Base-by-base conservation (phyloP, 2,888 invertebrate species). In the Oxyscelio sp. region DNA sequence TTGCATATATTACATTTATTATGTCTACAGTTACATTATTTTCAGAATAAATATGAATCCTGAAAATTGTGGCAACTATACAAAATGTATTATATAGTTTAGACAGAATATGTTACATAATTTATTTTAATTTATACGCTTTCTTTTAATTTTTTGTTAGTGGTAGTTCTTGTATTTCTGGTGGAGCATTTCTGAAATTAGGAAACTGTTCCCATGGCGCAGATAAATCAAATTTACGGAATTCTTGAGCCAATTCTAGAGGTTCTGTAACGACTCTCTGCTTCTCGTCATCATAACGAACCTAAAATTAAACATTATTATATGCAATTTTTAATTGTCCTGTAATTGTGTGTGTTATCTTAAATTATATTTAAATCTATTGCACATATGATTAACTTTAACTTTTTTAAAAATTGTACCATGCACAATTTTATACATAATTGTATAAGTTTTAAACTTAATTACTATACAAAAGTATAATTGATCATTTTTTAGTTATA, bases 161-260 rank as follows among this genome's bases (percentile, higher is more conserved):
- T 56, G 92, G 89, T 24, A 94, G 94, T 5, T 95, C 94, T 92
- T 97, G 97, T 2, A 96, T 89, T 50, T 96, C 94, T 8, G 96
- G 96, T 89, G 96, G 95, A 8, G 95, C 95, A 82, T 96, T 95
- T 87, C 97, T 95, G 94, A 98, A 98, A 92, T 98, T 97, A 0
- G 99, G 99, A 94, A 99, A 99, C 91, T 98, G 97, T 94, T 99
- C 99, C 99, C 99, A 99, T 0, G 99, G 99, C 22, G 98, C 97
- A 86, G 97, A 97, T 85, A 99, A 95, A 93, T 99, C 99, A 94
- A 99, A 99, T 93, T 98, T 97, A 68, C 99, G 96, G 94, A 99
- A 99, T 95, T 99, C 99, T 95, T 99, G 99, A 0, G 99, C 96
- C 94, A 99, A 95, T 94, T 99, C 99, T 68, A 99, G 93, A 0